These are phyloP conservation scores for Melitaea cinxia DNA, from an alignment of 1,140 invertebrate species.

Conservation along the genomic window DNA sequence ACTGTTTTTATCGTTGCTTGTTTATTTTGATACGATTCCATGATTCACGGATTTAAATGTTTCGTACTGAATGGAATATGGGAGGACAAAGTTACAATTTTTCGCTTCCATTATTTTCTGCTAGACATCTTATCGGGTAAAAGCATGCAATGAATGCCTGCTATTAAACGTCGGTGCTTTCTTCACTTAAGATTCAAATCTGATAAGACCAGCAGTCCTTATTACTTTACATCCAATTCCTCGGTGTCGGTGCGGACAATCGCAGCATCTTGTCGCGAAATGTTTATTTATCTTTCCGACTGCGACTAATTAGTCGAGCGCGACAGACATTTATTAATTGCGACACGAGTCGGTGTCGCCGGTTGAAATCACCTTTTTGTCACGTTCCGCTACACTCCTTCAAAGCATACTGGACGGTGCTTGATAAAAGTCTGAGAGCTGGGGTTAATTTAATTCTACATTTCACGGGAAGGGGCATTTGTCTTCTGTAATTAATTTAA, in stretches of 20 bases:
- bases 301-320: constrained; percentile 73
- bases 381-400: constrained; percentile 46
- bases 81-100: constrained; percentile 7
- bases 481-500: constrained; percentile 47
- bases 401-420: constrained; percentile 43
- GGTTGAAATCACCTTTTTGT: constrained; percentile 55
- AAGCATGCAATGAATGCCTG: constrained; percentile 29
- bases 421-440: constrained; percentile 57
- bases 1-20: neutral
- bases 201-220: constrained; percentile 17
- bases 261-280: constrained; percentile 56
- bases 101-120: constrained; percentile 12
- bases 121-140: constrained; percentile 23
- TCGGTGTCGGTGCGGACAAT: constrained; percentile 48
- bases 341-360: constrained; percentile 66
- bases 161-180: constrained; percentile 32
- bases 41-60: neutral
- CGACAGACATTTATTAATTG: constrained; percentile 74
- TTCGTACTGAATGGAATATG: neutral
- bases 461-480: constrained; percentile 49
- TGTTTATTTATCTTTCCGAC: constrained; percentile 61
- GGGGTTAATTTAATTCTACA: constrained; percentile 59
- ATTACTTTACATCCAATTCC: constrained; percentile 14
- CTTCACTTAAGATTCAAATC: constrained; percentile 29
- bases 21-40: neutral